These are phyloP conservation scores for Micromesistius poutassou DNA, from an alignment of 2,797 vertebrate species.

Conservation along the genomic window DNA sequence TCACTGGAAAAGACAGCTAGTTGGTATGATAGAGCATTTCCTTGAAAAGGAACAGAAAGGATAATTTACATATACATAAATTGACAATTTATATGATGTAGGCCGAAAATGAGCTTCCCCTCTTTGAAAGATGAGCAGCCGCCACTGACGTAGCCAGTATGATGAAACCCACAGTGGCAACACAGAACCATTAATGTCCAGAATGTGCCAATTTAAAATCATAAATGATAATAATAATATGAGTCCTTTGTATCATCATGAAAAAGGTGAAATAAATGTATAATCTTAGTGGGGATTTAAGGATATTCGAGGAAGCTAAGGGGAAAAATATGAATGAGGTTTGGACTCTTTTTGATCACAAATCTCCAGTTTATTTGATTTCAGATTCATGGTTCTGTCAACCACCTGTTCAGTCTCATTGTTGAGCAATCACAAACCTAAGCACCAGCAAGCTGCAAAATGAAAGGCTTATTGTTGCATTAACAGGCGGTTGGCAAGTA, in stretches of 20 bases:
- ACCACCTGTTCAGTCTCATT: neutral
- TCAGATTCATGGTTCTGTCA: neutral
- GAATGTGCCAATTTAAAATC: neutral
- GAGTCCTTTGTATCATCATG: neutral
- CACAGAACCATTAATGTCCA: neutral
- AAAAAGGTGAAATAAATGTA: neutral
- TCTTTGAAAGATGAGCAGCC: too few species aligned
- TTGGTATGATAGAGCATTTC: too few species aligned
- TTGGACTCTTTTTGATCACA: neutral
- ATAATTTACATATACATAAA: too few species aligned
- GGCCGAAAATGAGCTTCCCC: too few species aligned
- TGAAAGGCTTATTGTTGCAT: neutral
- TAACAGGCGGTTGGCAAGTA: neutral
- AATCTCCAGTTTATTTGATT: neutral
- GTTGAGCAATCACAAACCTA: neutral
- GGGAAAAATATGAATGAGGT: too few species aligned
- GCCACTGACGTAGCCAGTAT: neutral
- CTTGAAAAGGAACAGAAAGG: too few species aligned
- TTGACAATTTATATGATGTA: too few species aligned
- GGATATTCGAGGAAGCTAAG: neutral
- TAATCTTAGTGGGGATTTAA: neutral
- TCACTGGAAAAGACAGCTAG: too few species aligned
- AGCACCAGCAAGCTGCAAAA: constrained; percentile 3
- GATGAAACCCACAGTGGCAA: neutral
- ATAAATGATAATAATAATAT: neutral